Evolutionary conservation across 2,797 vertebrate species (phyloP), one percentile per base, ranked within the genome.

Genomic region (Myotis daubentonii): DNA sequence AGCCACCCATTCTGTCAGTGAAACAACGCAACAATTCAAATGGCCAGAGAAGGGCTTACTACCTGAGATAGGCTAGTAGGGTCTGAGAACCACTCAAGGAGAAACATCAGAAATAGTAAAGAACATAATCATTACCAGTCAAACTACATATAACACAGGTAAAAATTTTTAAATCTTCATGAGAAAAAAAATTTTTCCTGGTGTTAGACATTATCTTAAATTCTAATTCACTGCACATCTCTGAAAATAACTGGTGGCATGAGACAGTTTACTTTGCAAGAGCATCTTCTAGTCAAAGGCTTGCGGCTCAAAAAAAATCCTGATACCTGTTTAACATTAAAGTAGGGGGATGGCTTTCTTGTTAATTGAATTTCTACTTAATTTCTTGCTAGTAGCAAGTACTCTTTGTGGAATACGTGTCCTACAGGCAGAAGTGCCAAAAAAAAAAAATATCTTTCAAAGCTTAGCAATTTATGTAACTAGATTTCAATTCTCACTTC

Each of bases 401-500:
- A 71, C 47, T 93, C 68, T 91, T 36, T 84, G 55, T 44, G 53
- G 38, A 76, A 80, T 0, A 78, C n/a, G 28, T 57, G 86, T 28
- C 22, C 33, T 20, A 79, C 19, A 81, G 41, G 33, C 19, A 86
- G 51, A 94, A 75, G 84, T 19, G 28, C 25, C 60, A 23, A 16
- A 65, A 76, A 57, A 47, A n/a, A 36, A 60, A 36, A 60, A 22
- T 19, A 19, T 0, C 6, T 49, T 93, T 94, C 66, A 86, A 92
- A 95, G 72, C 16, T 75, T 71, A 86, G 79, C 23, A 81, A 57
- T 76, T 93, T 79, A 47, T 57, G 7, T 78, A 87, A 93, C 93
- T 65, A 47, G 47, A 76, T 94, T 96, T 86, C 65, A 81, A 16
- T 81, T 87, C 47, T 96, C n/a, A 41, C 19, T 95, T 93, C 36